A percentile compares a stretch with the other conserved stretches of the same genome.
These are phyloP conservation scores for Macaria liturata DNA, from an alignment of 2,888 invertebrate genomes.

Conservation along the genomic window DNA sequence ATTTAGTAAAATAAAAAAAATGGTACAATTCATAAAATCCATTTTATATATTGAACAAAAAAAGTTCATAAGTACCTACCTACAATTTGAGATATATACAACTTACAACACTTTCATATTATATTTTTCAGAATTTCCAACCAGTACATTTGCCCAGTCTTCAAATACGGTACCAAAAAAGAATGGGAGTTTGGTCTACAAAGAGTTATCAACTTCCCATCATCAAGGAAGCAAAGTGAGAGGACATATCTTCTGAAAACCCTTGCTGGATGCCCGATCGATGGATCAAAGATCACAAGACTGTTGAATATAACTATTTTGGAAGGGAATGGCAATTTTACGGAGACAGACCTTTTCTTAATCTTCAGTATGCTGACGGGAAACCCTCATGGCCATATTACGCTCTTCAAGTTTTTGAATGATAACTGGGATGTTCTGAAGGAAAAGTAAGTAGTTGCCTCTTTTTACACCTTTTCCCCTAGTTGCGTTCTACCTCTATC, in stretches of 20 bases:
- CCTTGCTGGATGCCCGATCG: constrained; percentile 90
- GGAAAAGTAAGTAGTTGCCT: constrained; percentile 77
- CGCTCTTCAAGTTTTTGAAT: constrained; percentile 87
- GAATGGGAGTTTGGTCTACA: constrained; percentile 93
- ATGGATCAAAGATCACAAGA: constrained; percentile 85
- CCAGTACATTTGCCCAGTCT: constrained; percentile 91
- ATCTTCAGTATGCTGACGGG: constrained; percentile 90
- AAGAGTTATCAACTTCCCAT: constrained; percentile 89
- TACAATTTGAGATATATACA: no score
- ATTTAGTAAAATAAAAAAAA: no score
- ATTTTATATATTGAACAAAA: no score
- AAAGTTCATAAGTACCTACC: no score
- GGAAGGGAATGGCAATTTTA: constrained; percentile 88
- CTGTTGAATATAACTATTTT: constrained; percentile 87
- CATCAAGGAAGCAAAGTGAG: constrained; percentile 87
- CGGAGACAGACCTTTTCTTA: constrained; percentile 89
- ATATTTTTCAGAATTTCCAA: constrained; percentile 74
- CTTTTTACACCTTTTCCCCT: no score
- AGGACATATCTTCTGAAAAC: constrained; percentile 90
- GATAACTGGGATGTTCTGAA: constrained; percentile 88
- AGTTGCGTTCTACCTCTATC: no score
- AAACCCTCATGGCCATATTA: constrained; percentile 87
- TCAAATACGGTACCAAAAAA: constrained; percentile 90
- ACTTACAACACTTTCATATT: no score
- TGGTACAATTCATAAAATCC: no score